Conservation (phyloP, 1,140 invertebrate species). For the Phymastichus coffea region DNA sequence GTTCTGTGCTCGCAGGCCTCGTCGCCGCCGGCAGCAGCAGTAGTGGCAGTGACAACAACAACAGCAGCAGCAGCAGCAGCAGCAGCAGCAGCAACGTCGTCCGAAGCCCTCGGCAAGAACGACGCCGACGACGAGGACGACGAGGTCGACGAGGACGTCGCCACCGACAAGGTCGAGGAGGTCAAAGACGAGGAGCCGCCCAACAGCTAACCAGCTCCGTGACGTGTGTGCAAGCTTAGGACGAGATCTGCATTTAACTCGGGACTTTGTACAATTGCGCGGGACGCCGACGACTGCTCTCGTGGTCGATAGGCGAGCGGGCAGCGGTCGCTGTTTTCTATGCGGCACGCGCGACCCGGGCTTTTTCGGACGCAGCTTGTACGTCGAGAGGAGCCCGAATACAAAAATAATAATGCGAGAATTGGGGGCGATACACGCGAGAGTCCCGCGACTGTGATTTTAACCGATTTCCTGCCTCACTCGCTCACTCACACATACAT, state of each 20-base stretch:
- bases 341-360: too few relatives aligned
- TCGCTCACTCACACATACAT: too few relatives aligned
- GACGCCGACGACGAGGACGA: slow-evolving; percentile 6
- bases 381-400: too few relatives aligned
- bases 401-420: too few relatives aligned
- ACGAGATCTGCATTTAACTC: too few relatives aligned
- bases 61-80: neutral
- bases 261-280: too few relatives aligned
- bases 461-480: slow-evolving; percentile 28
- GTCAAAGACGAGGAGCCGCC: slow-evolving; percentile 14
- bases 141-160: neutral
- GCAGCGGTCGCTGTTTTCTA: too few relatives aligned
- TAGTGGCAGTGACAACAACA: neutral
- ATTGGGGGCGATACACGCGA: neutral
- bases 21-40: neutral
- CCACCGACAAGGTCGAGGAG: neutral
- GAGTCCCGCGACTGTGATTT: slow-evolving; percentile 27
- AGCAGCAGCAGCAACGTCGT: neutral
- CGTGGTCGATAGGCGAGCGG: too few relatives aligned
- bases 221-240: too few relatives aligned
- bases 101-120: neutral
- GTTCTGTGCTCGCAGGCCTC: neutral
- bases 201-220: slow-evolving; percentile 25
- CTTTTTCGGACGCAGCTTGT: too few relatives aligned
- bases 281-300: neutral